Evolutionary conservation across 2,113 vertebrate species (phyloP).

Genomic region (Gambusia holbrooki): DNA sequence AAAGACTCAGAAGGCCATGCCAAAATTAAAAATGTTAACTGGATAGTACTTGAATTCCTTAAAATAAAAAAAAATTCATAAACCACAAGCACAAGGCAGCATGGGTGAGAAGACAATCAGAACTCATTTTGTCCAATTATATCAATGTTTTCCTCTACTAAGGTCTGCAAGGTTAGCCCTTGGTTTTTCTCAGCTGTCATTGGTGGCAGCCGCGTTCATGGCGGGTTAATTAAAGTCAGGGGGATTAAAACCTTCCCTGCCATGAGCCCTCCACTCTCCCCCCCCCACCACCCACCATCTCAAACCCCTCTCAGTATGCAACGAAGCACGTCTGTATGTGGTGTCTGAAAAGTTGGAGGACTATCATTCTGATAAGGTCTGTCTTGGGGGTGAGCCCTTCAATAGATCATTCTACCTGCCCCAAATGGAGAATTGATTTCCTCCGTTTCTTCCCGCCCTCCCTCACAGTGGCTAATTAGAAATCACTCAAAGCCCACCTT

Average conservation of each 20-base stretch:
- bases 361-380: constrained; percentile 58
- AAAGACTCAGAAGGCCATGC: neutral
- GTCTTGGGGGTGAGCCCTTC: constrained; percentile 53
- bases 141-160: constrained; percentile 27
- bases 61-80: constrained; percentile 1
- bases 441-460: constrained; percentile 45
- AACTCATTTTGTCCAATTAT: constrained; percentile 46
- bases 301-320: constrained; percentile 55
- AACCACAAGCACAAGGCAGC: constrained; percentile 12
- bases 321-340: neutral
- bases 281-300: neutral
- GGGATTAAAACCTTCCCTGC: constrained; percentile 60
- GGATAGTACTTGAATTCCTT: neutral
- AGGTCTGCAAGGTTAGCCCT: constrained; percentile 35
- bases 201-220: constrained; percentile 48
- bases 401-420: constrained; percentile 69
- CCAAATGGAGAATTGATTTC: constrained; percentile 75
- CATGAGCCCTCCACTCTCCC: constrained; percentile 49
- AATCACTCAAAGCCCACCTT: constrained; percentile 52
- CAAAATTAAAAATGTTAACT: neutral
- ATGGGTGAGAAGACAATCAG: constrained; percentile 28
- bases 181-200: constrained; percentile 53
- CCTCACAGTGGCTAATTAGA: constrained; percentile 66
- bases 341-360: constrained; percentile 35
- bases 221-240: constrained; percentile 74